phyloP scores from a whole-genome alignment of 2,888 invertebrate genomes.

The Tipula unca region DNA sequence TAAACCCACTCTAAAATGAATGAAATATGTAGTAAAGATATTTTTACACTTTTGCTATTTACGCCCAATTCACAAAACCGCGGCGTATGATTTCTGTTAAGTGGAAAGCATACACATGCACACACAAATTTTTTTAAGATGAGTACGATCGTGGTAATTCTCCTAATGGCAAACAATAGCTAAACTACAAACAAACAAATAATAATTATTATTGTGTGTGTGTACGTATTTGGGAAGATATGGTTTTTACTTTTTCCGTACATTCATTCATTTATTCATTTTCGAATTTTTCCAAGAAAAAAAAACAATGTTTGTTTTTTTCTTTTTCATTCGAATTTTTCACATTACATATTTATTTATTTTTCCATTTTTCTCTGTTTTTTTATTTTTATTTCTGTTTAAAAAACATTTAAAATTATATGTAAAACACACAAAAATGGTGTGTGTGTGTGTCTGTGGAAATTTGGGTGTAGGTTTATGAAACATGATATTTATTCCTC shows the following conservation, averaged over 20 bases:
- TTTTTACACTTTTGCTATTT: too few relatives aligned
- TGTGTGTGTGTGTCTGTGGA: background rate
- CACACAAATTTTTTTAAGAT: too few relatives aligned
- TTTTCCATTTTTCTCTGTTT: background rate
- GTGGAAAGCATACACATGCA: too few relatives aligned
- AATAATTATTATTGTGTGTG: background rate
- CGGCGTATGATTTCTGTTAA: too few relatives aligned
- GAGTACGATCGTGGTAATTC: background rate
- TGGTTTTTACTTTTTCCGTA: background rate
- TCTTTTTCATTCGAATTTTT: background rate
- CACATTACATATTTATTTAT: constrained; percentile 1
- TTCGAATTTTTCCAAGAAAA: background rate
- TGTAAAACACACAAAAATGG: background rate
- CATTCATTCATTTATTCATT: background rate
- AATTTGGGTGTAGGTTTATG: background rate
- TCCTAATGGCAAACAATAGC: background rate
- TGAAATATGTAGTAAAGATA: too few relatives aligned
- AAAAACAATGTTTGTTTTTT: background rate
- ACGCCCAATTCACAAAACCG: too few relatives aligned
- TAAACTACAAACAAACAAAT: background rate
- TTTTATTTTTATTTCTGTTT: background rate
- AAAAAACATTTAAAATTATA: background rate
- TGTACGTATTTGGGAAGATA: background rate
- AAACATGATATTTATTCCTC: background rate
- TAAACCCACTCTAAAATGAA: too few relatives aligned